These are phyloP conservation scores for Heliconius cydno DNA, from an alignment of 2,888 invertebrate genomes.

Conservation along the genomic window DNA sequence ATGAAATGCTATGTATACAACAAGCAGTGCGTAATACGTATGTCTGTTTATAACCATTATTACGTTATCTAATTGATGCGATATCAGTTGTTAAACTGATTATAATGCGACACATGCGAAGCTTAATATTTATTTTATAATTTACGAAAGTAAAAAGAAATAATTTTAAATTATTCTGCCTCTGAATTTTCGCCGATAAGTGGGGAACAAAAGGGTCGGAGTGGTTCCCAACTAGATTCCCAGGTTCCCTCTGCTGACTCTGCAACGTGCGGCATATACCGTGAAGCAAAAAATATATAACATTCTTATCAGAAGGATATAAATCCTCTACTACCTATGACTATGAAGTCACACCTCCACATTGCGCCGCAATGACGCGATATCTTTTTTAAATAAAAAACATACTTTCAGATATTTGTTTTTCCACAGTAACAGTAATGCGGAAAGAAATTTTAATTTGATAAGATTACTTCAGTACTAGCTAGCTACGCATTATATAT, in stretches of 20 bases:
- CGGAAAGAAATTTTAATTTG: constrained; percentile 18
- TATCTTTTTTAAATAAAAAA: background rate
- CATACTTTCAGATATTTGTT: background rate
- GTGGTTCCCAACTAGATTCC: too few species aligned
- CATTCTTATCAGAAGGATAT: too few species aligned
- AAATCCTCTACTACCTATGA: too few species aligned
- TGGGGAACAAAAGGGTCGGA: too few species aligned
- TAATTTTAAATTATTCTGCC: background rate
- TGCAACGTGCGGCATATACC: background rate
- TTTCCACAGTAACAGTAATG: background rate
- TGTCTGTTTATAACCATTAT: background rate
- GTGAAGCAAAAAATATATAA: background rate
- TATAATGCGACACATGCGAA: background rate
- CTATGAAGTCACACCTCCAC: background rate
- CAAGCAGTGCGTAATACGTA: background rate
- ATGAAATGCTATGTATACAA: background rate
- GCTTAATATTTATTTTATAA: background rate
- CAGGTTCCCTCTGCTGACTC: too few species aligned
- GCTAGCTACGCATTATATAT: background rate
- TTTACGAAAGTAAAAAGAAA: background rate
- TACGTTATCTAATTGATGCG: background rate
- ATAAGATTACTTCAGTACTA: constrained; percentile 15
- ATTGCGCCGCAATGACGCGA: background rate
- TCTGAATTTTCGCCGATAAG: too few species aligned
- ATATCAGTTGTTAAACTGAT: background rate